Evolutionary conservation across 2,113 vertebrate genomes (phyloP).

Genomic region (Lamprotornis superbus): DNA sequence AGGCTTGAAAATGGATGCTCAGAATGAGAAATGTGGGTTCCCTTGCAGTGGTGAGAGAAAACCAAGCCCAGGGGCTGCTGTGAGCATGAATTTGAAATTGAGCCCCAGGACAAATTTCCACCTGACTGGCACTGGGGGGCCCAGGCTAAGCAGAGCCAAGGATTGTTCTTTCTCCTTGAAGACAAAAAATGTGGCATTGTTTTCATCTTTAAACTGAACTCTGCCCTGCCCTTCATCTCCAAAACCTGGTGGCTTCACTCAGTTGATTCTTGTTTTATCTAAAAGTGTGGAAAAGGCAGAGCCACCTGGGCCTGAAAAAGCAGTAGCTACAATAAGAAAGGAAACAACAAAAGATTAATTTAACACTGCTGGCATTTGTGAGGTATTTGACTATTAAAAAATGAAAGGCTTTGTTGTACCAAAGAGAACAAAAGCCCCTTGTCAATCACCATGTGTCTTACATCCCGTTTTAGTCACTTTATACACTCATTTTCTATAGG

Average conservation of each 20-base stretch:
- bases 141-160: background rate
- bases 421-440: background rate
- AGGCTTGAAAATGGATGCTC: background rate
- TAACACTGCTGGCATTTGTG: background rate
- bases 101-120: background rate
- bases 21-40: background rate
- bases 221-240: background rate
- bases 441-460: background rate
- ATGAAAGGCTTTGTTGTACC: background rate
- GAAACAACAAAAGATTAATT: background rate
- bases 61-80: background rate
- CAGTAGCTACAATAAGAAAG: background rate
- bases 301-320: background rate
- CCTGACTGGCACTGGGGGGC: background rate
- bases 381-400: background rate
- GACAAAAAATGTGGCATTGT: background rate
- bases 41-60: background rate
- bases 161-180: background rate
- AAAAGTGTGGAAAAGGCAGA: background rate
- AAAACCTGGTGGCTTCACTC: background rate
- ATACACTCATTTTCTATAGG: background rate
- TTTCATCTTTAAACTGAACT: background rate
- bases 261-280: background rate
- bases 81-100: background rate
- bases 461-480: background rate